These are phyloP conservation scores for Drosophila melanogaster DNA, from an alignment of 1,140 invertebrate genomes.

Conservation along the genomic window DNA sequence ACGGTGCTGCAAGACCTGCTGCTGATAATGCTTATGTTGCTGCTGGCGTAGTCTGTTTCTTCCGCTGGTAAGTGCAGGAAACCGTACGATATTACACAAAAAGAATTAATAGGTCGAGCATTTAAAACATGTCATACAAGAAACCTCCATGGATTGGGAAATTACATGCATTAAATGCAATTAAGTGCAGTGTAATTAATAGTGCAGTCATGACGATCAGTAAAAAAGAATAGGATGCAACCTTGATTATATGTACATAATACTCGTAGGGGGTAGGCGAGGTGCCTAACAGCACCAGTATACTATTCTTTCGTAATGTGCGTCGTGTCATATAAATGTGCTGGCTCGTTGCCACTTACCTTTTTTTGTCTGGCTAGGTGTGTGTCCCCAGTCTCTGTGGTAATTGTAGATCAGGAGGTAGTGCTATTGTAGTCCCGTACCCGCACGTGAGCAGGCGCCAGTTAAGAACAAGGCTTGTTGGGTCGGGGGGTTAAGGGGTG, in stretches of 20 bases:
- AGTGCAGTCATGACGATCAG: no score
- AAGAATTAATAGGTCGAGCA: constrained; percentile 5
- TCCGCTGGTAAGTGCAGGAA: constrained; percentile 58
- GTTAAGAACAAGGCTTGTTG: constrained; percentile 64
- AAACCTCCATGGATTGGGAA: no score
- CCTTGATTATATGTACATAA: neutral
- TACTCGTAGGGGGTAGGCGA: neutral
- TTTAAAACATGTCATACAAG: neutral
- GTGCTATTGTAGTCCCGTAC: constrained; percentile 24
- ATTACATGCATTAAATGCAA: no score
- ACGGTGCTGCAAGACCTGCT: constrained; percentile 27
- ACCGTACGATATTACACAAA: constrained; percentile 39
- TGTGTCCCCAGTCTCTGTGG: constrained; percentile 37
- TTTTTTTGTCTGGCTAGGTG: constrained; percentile 54
- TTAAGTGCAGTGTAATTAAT: no score
- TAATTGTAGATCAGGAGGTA: constrained; percentile 26
- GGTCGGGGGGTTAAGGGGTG: constrained; percentile 17
- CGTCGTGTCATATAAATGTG: constrained; percentile 35
- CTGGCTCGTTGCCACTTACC: constrained; percentile 47
- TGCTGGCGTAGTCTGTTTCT: constrained; percentile 16
- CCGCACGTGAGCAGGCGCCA: constrained; percentile 58
- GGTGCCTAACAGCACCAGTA: neutral
- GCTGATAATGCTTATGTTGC: constrained; percentile 7
- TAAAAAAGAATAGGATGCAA: no score
- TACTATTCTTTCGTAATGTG: constrained; percentile 18